A percentile compares a stretch with the other conserved stretches of the same genome.
These are phyloP conservation scores for Sylvia borin DNA, from an alignment of 2,797 vertebrate species.

Conservation along the genomic window DNA sequence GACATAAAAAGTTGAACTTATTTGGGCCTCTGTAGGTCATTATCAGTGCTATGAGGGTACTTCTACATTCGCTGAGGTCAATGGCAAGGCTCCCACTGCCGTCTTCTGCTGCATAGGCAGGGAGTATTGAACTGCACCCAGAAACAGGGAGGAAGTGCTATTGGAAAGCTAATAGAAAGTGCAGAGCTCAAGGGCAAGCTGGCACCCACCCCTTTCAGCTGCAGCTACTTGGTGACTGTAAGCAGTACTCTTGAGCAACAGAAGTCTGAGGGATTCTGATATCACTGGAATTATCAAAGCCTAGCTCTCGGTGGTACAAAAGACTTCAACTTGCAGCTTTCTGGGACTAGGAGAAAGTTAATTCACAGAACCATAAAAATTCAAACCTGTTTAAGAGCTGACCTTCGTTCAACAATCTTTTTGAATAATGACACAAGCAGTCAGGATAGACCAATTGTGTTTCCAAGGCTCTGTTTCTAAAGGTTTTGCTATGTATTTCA, in stretches of 20 bases:
- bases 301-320: background rate
- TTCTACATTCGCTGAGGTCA: background rate
- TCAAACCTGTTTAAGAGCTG: slow-evolving; percentile 7
- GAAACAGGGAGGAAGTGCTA: background rate
- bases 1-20: background rate
- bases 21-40: background rate
- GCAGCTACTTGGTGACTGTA: background rate
- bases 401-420: background rate
- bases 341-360: background rate
- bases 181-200: background rate
- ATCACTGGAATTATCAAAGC: slow-evolving; percentile 22
- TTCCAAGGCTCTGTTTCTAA: slow-evolving; percentile 15
- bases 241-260: background rate
- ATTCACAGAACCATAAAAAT: slow-evolving; percentile 12
- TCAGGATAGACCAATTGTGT: background rate
- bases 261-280: background rate
- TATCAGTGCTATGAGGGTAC: background rate
- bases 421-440: background rate
- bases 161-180: background rate
- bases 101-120: background rate
- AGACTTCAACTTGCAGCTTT: slow-evolving; percentile 4
- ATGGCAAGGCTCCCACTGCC: background rate
- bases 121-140: background rate
- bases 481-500: slow-evolving; percentile 6
- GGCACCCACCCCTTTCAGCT: background rate